Evolutionary conservation across 2,888 invertebrate species (phyloP).

Genomic region (Hyposoter dolosus): DNA sequence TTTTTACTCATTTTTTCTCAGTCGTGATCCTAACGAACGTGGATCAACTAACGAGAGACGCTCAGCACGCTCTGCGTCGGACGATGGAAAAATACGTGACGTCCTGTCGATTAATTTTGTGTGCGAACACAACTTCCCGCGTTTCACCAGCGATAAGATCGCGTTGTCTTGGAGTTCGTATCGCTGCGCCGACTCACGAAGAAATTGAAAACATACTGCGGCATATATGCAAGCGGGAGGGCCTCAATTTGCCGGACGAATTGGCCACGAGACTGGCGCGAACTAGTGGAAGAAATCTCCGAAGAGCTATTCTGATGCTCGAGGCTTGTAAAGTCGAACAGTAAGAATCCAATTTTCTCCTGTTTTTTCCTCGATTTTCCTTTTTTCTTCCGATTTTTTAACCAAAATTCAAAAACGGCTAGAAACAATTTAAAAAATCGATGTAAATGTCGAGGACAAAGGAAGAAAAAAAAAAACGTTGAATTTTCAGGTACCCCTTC

Average conservation of each 20-base stretch:
- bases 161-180: constrained; percentile 96
- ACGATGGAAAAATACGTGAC: constrained; percentile 99
- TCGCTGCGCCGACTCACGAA: constrained; percentile 93
- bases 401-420: not conserved
- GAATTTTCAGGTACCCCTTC: constrained; percentile 90
- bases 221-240: constrained; percentile 92
- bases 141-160: constrained; percentile 99
- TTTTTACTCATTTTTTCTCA: constrained; percentile 75
- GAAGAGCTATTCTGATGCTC: constrained; percentile 96
- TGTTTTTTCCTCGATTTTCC: too few species aligned
- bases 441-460: not conserved
- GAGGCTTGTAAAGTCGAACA: constrained; percentile 97
- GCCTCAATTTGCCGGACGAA: constrained; percentile 90
- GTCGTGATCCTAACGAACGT: constrained; percentile 98
- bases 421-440: not conserved
- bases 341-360: constrained; percentile 75
- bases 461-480: not conserved
- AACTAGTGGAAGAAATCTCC: constrained; percentile 94
- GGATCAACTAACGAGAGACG: constrained; percentile 97
- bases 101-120: constrained; percentile 97
- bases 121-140: constrained; percentile 97
- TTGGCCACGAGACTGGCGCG: constrained; percentile 92
- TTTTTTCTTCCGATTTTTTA: not conserved
- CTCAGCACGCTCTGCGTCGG: constrained; percentile 98
- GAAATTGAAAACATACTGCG: constrained; percentile 90